Conservation (phyloP, 2,797 vertebrate genomes). For the Rhincodon typus region DNA sequence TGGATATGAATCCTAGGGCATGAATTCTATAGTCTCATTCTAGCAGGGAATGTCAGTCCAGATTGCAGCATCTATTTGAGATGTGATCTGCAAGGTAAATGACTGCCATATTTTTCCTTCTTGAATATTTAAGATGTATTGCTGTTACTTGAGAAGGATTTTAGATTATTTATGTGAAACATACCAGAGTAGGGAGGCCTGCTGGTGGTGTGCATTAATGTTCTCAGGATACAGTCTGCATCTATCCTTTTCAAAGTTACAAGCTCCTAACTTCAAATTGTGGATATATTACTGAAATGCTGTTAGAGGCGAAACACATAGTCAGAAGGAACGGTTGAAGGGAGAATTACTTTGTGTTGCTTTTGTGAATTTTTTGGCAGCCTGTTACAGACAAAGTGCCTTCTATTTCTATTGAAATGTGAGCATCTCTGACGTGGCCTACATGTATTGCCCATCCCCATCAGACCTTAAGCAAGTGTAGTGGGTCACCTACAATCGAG, state of each 20-base stretch:
- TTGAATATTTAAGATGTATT: constrained; percentile 20
- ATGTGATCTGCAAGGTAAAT: neutral
- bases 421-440: too few species aligned
- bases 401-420: neutral
- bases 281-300: neutral
- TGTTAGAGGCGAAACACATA: neutral
- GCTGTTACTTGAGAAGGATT: neutral
- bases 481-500: too few species aligned
- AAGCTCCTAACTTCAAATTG: neutral
- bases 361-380: neutral
- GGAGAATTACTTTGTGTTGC: neutral
- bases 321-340: neutral
- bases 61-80: neutral
- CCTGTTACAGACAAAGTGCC: neutral
- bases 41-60: neutral
- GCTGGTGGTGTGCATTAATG: neutral
- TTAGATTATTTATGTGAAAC: constrained; percentile 10
- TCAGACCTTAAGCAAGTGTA: neutral
- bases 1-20: neutral
- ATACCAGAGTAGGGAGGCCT: neutral
- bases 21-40: neutral
- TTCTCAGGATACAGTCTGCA: neutral
- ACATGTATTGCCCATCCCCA: neutral
- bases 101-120: neutral
- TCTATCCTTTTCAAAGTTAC: neutral